phyloP scores from a whole-genome alignment of 2,113 vertebrate species.

The Megalops atlanticus region DNA sequence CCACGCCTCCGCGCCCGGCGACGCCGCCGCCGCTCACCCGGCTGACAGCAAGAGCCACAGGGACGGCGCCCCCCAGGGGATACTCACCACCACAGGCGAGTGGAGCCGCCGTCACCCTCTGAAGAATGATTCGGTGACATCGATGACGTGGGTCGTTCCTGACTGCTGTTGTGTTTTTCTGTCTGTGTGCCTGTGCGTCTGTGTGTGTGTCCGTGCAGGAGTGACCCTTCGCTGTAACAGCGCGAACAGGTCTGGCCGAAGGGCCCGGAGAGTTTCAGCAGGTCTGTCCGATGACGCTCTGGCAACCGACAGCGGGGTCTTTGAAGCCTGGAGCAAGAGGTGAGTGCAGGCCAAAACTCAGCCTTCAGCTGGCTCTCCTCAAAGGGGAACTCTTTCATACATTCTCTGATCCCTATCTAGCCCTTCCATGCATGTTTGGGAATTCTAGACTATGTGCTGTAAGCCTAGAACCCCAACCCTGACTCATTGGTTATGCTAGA shows the following conservation, averaged over 20 bases:
- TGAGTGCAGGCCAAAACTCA: conserved; percentile 60
- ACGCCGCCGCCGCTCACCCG: conserved; percentile 59
- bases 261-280: conserved; percentile 83
- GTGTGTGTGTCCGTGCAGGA: conserved; percentile 59
- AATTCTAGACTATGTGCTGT: too few relatives aligned
- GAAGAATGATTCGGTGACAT: background rate
- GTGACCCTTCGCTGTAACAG: conserved; percentile 88
- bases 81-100: conserved; percentile 75
- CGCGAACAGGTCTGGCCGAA: conserved; percentile 78
- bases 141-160: background rate
- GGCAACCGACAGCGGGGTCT: conserved; percentile 95
- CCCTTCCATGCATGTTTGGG: too few relatives aligned
- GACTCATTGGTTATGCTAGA: too few relatives aligned
- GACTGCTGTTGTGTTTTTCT: background rate
- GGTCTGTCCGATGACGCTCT: conserved; percentile 91
- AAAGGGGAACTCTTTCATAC: background rate
- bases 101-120: background rate
- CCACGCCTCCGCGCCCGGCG: conserved; percentile 56
- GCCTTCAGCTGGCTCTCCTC: background rate
- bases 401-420: background rate
- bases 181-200: background rate
- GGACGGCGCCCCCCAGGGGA: conserved; percentile 70
- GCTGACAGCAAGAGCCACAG: conserved; percentile 77
- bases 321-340: conserved; percentile 95
- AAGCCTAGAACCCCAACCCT: too few relatives aligned